Percentiles rank a stretch among this genome's conserved stretches.
These are phyloP conservation scores for Mycetomoellerius zeteki DNA, from an alignment of 1,140 invertebrate species.

Conservation along the genomic window DNA sequence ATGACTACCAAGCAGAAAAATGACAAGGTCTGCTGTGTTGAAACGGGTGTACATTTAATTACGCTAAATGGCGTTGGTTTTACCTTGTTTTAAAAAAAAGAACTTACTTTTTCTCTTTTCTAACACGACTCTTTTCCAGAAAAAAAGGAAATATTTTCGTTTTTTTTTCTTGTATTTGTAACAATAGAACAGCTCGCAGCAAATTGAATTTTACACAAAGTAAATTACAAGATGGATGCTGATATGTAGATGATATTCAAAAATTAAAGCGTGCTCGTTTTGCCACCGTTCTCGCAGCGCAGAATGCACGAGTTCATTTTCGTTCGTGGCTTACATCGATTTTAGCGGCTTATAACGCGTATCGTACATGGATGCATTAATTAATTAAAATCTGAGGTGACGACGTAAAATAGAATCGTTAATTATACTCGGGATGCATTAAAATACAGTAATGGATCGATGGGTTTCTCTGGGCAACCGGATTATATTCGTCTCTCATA, in stretches of 20 bases:
- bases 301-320: constrained; percentile 41
- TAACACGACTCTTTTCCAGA: background rate
- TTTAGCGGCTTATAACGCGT: background rate
- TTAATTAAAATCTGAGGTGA: constrained; percentile 61
- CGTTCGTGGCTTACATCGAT: background rate
- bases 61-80: background rate
- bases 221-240: constrained; percentile 12
- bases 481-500: background rate
- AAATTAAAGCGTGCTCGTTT: constrained; percentile 8
- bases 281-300: too few relatives aligned
- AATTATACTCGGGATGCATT: constrained; percentile 6
- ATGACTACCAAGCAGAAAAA: constrained; percentile 1
- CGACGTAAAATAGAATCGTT: constrained; percentile 33
- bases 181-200: background rate
- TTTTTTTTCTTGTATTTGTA: background rate
- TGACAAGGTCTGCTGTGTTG: background rate
- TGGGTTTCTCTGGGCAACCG: background rate
- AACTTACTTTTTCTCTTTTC: background rate
- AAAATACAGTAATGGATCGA: constrained; percentile 9
- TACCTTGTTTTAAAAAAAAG: background rate
- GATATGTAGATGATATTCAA: background rate
- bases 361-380: constrained; percentile 25
- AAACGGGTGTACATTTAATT: constrained; percentile 24
- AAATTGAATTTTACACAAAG: background rate
- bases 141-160: background rate